Conservation (phyloP, 1,140 invertebrate genomes). For the Drosophila navojoa region DNA sequence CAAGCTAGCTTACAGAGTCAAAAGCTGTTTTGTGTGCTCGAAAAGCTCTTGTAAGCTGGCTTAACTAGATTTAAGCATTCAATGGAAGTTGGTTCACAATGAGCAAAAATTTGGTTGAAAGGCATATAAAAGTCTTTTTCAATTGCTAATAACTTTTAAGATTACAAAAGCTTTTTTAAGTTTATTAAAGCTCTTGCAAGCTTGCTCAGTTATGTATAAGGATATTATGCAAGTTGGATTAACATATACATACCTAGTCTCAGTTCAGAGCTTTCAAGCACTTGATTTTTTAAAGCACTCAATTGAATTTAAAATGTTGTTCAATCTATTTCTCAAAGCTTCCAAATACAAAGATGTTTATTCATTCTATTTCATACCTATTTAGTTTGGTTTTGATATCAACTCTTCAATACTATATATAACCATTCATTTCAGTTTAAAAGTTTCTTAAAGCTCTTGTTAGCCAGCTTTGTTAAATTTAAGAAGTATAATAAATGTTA, state of each 20-base stretch:
- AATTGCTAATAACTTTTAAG: no score
- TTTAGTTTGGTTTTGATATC: no score
- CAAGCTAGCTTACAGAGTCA: conserved; percentile 4
- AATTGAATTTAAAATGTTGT: no score
- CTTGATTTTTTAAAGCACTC: no score
- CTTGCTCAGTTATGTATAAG: background rate
- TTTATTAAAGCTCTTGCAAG: background rate
- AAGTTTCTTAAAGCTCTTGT: conserved; percentile 6
- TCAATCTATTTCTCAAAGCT: no score
- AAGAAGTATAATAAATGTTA: conserved; percentile 26
- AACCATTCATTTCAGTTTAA: background rate
- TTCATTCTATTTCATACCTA: no score
- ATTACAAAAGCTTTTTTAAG: background rate
- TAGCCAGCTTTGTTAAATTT: conserved; percentile 21
- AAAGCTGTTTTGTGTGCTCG: no score
- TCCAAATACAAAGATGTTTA: no score
- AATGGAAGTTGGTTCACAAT: conserved; percentile 16
- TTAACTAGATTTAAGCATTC: background rate
- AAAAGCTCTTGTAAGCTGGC: conserved; percentile 3
- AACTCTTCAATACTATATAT: background rate
- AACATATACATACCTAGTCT: no score
- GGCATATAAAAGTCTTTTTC: no score
- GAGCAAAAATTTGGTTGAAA: background rate
- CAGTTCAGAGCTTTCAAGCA: no score
- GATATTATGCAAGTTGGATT: no score